A percentile compares a stretch with the other conserved stretches of the same genome.
These are phyloP conservation scores for Cerceris ruficornis DNA, from an alignment of 2,888 invertebrate genomes.

Conservation along the genomic window DNA sequence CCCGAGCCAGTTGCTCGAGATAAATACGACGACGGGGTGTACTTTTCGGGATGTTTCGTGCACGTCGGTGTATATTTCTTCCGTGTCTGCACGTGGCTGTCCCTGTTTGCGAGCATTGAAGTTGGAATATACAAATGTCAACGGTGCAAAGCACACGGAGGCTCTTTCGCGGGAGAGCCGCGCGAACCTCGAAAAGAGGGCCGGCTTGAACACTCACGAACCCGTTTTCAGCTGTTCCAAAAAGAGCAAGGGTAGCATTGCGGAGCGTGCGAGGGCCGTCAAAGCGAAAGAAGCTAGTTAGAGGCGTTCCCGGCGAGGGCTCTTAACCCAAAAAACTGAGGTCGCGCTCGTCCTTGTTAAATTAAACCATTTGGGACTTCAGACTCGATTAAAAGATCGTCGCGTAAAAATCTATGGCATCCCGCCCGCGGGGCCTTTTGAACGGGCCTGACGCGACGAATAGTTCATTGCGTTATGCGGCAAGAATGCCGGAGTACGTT, in stretches of 20 bases:
- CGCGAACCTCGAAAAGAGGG: constrained; percentile 4
- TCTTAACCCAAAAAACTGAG: constrained; percentile 47
- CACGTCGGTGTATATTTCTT: not conserved
- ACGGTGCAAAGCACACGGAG: not conserved
- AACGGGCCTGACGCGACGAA: not conserved
- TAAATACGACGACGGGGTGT: constrained; percentile 55
- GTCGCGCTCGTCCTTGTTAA: constrained; percentile 29
- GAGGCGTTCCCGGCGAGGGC: constrained; percentile 28
- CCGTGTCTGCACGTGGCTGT: constrained; percentile 21
- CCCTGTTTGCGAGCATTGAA: not conserved
- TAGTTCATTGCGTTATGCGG: not conserved
- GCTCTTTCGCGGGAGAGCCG: not conserved
- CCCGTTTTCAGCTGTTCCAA: constrained; percentile 50
- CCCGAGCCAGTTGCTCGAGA: constrained; percentile 59
- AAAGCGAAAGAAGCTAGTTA: constrained; percentile 37
- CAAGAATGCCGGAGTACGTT: not conserved
- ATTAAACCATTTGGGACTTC: constrained; percentile 31
- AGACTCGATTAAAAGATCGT: no score
- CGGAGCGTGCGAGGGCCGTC: constrained; percentile 18
- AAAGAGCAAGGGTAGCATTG: constrained; percentile 44
- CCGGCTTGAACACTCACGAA: constrained; percentile 15
- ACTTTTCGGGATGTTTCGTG: constrained; percentile 34
- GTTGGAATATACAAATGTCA: constrained; percentile 4
- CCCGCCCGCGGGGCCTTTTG: not conserved
- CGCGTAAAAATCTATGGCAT: not conserved